These are phyloP conservation scores for Nemopilema nomurai DNA, from an alignment of 30 jellyfish, hydroid and myxozoan species.

Conservation along the genomic window DNA sequence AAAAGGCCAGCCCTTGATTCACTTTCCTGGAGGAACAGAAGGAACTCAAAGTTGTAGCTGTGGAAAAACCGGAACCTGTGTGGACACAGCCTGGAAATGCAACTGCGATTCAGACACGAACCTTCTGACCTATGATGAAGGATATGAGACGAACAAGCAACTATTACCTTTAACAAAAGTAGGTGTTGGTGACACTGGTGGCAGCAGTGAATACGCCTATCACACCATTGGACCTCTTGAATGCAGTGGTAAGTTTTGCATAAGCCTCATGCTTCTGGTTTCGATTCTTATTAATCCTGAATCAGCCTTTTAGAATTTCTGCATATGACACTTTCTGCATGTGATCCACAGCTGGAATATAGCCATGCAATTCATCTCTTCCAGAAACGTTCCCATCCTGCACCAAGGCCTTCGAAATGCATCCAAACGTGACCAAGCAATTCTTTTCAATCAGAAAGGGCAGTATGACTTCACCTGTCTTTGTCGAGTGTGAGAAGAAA, in stretches of 20 bases:
- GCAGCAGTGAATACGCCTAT: conserved; percentile 31
- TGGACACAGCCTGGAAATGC: conserved; percentile 2
- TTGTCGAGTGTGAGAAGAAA: background rate
- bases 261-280: no score
- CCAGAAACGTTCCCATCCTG: background rate
- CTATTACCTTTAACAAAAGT: conserved; percentile 51
- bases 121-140: conserved; percentile 22
- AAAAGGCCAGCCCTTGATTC: background rate
- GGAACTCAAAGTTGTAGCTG: conserved; percentile 58
- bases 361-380: no score
- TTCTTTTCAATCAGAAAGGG: background rate
- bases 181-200: conserved; percentile 39
- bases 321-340: no score
- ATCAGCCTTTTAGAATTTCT: no score
- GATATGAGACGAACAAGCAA: conserved; percentile 35
- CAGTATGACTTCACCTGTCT: background rate
- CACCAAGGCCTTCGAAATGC: background rate
- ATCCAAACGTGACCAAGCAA: background rate
- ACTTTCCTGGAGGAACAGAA: conserved; percentile 42
- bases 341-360: no score
- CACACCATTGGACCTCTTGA: conserved; percentile 46
- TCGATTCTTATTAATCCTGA: no score
- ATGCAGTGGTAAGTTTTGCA: conserved; percentile 45
- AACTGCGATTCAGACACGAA: conserved; percentile 48
- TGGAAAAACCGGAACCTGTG: conserved; percentile 51